phyloP scores from a whole-genome alignment of 2,797 vertebrate species.

The Hylomyscus alleni region DNA sequence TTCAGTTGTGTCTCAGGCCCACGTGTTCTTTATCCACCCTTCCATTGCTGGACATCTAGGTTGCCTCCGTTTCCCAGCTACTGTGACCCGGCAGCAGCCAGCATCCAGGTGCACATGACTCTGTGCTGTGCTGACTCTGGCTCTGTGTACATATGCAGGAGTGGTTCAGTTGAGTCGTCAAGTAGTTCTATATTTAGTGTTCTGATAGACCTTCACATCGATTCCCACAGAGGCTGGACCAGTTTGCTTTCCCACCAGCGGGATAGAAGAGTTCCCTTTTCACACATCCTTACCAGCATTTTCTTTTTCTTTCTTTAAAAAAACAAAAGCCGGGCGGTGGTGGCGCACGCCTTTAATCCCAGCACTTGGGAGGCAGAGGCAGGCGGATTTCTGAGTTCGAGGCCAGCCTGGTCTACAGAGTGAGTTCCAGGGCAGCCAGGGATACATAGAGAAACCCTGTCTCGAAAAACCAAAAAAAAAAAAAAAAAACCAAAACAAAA shows the following conservation, averaged over 20 bases:
- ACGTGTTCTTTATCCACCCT: background rate
- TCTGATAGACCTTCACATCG: background rate
- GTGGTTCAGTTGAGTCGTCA: background rate
- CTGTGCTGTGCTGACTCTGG: background rate
- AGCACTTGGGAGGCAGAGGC: no score
- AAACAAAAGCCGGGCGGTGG: no score
- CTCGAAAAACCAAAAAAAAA: no score
- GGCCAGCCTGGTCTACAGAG: no score
- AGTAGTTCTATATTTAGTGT: background rate
- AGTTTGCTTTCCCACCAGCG: background rate
- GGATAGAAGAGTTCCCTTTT: background rate
- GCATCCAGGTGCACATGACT: background rate
- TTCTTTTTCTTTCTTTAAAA: background rate
- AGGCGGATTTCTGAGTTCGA: no score
- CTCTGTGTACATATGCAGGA: background rate
- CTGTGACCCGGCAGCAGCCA: background rate
- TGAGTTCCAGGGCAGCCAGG: no score
- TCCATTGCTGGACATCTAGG: background rate
- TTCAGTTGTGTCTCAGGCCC: background rate
- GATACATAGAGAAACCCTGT: no score
- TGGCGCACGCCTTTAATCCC: no score
- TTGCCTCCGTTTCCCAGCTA: background rate
- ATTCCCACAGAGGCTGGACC: background rate
- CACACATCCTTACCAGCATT: background rate
- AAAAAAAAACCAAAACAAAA: background rate